These are phyloP conservation scores for Eilema depressum DNA, from an alignment of 2,888 invertebrate genomes.

Conservation along the genomic window DNA sequence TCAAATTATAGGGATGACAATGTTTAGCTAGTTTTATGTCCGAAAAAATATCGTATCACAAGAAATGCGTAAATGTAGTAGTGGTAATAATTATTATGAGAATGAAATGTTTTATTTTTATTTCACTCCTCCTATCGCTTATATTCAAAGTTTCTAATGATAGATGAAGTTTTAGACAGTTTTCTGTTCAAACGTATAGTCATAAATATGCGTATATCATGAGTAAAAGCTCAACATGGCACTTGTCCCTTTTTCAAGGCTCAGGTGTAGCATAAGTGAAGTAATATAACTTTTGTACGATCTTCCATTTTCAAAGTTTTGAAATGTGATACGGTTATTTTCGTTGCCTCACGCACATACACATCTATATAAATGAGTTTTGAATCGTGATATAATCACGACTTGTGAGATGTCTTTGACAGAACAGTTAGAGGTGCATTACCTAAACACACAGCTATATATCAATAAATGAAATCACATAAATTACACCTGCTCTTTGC, in stretches of 20 bases:
- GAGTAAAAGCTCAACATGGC: neutral
- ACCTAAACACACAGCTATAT: neutral
- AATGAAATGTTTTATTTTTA: neutral
- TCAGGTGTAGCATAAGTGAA: constrained; percentile 27
- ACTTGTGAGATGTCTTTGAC: neutral
- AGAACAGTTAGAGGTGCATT: neutral
- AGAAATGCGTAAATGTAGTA: neutral
- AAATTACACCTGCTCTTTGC: neutral
- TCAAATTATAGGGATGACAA: constrained; percentile 14
- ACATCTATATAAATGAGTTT: neutral
- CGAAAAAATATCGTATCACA: neutral
- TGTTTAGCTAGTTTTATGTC: neutral
- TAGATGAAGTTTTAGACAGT: neutral
- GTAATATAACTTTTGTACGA: constrained; percentile 28
- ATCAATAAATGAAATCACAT: neutral
- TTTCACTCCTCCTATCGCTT: neutral
- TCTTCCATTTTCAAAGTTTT: constrained; percentile 23
- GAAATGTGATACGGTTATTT: constrained; percentile 15
- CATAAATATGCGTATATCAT: neutral
- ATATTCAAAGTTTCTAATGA: neutral
- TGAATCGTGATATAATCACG: neutral
- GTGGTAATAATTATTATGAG: neutral
- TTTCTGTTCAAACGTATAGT: neutral
- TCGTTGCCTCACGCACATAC: constrained; percentile 9
- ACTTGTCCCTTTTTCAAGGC: constrained; percentile 17